Evolutionary conservation across 1,140 invertebrate species (phyloP), one percentile per base, ranked within the genome.

Genomic region (Vanessa tameamea): DNA sequence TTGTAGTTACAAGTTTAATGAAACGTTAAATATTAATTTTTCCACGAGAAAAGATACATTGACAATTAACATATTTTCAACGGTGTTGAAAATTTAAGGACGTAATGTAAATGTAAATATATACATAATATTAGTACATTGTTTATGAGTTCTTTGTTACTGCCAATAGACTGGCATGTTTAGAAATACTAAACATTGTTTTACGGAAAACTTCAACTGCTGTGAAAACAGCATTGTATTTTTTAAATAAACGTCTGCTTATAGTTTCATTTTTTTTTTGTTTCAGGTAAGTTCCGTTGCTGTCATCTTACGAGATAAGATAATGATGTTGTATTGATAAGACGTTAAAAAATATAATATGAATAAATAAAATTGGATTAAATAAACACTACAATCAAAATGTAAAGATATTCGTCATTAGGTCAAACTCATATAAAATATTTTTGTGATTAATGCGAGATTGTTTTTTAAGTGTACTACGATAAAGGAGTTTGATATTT

Each of bases 111-210:
- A 55, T 51, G 53, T 20, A 55, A 20, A 16, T 55, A 50, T n/a
- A 13, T 53, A 53, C 15, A 6, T n/a, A 13, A 53, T 53, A 6
- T 61, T 37, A 26, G 57, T n/a, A 69, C 67, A 59, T 61, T 72
- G 71, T 66, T 69, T 55, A 53, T 53, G n/a, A 66, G 48, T 47
- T 68, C 37, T 51, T 16, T 66, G 63, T 47, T 72, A 43, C 57
- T 66, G 53, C 16, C 71, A 20, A 47, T 50, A 37, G 5, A 59
- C 53, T 59, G 51, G 47, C 37, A 59, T 73, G 84, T 90, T 88
- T 89, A 83, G 87, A 81, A 87, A 86, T 66, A 80, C 76, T 79
- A 80, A 82, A 81, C 81, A 69, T 73, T 87, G 86, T 88, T 89
- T 88, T 80, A 55, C 78, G 84, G 80, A 87, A 88, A 84, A 82